Evolutionary conservation across 2,113 vertebrate species (phyloP), one percentile per base, ranked within the genome.

Genomic region (Apistogramma diplotaenia): DNA sequence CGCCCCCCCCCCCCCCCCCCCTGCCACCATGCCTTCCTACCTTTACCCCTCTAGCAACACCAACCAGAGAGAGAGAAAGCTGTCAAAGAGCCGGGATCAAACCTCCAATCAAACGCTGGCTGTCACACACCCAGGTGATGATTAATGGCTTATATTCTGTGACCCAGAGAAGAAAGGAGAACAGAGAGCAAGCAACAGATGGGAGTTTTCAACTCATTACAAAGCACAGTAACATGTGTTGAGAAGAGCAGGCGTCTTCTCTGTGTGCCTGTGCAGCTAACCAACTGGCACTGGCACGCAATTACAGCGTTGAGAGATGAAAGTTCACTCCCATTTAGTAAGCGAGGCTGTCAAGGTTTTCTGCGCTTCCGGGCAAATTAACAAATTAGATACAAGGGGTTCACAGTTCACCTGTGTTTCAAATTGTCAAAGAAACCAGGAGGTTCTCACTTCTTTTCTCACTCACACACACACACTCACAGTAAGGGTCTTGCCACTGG

Each of bases 71-170:
- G 91, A 92, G 89, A 91, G 85, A 84, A 86, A 78, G 89, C 90
- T 90, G 92, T 94, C 93, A 93, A 83, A 90, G 81, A 51, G 84
- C 84, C 6, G 27, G 86, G 89, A 94, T 94, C 92, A 93, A 89
- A 91, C 90, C 88, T 89, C 85, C 85, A 88, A 93, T 93, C 89
- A 91, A 91, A 93, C 59, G 4, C 83, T 61, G 89, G 88, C 91
- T 93, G 93, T 93, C 92, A 93, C 90, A 84, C 76, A 29, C 73
- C 43, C 90, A 94, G 93, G 93, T 94, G 90, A 94, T 94, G 93
- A 94, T 94, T 93, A 94, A 94, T 94, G 93, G 91, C 88, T 89
- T 80, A 81, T 93, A 90, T 93, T 93, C 89, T 85, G 83, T 90
- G 90, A 93, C 89, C 92, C 90, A 56, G 73, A 87, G 89, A 89